Conservation (phyloP, 1,140 invertebrate species). For the Saccostrea glomerata region DNA sequence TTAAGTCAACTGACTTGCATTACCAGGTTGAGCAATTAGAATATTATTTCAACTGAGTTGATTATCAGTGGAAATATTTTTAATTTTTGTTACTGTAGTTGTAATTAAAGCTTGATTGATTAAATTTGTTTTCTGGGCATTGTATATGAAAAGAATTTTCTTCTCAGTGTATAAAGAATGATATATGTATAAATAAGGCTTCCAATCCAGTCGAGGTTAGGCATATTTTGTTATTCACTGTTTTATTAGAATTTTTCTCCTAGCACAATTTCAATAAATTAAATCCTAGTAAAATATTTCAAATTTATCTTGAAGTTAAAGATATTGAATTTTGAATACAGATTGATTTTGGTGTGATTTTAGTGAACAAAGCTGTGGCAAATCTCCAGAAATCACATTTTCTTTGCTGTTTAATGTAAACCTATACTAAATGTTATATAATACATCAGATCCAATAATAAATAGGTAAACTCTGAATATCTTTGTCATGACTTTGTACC, state of each 20-base stretch:
- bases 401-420: conserved; percentile 22
- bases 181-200: conserved; percentile 3
- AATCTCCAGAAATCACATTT: conserved; percentile 1
- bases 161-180: not conserved
- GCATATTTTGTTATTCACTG: not conserved
- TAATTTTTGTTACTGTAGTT: not conserved
- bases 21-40: not conserved
- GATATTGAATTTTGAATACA: not conserved
- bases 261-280: not conserved
- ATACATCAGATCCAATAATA: conserved; percentile 1
- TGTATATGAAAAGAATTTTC: not conserved
- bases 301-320: not conserved
- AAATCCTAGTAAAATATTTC: not conserved
- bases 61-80: not conserved
- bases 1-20: not conserved
- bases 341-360: not conserved
- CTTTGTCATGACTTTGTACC: not conserved
- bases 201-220: not conserved
- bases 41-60: not conserved
- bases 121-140: conserved; percentile 1
- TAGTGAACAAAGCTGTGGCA: not conserved
- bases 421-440: conserved; percentile 6
- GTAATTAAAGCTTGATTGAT: not conserved
- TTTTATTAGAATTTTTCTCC: not conserved
- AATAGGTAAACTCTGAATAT: not conserved